Evolutionary conservation across 2,888 invertebrate species (phyloP), one percentile per base, ranked within the genome.

Genomic region (Hemithea aestivaria): DNA sequence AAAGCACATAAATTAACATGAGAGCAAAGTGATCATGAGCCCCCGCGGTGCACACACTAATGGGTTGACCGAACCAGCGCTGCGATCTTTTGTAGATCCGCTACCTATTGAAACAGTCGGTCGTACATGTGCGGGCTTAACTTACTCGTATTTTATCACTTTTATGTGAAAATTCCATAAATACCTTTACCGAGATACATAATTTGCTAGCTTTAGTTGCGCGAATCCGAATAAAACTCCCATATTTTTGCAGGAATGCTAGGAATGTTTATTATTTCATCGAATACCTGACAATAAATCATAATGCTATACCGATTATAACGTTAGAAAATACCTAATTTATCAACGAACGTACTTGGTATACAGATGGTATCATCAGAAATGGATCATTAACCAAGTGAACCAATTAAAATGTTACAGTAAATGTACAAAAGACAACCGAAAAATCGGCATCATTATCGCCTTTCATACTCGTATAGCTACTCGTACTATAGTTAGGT

Each of bases 1-100:
- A 85, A 84, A 84, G 76, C 71, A 85, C 85, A 85, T 85, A 87
- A 87, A 87, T 87, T 85, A 85, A 79, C 78, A 74, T 74, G 71
- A 76, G 83, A 77, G 83, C 80, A 74, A 76, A 81, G 83, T 84
- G 84, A 87, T 87, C 83, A 82, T 77, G 82, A 81, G 70, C 76
- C 66, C 82, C 85, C 74, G 85, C 62, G 48, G 85, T 48, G 77
- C 54, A 48, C 61, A 46, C 58, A 60, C 75, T 85, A 87, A 87
- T 87, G 87, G 85, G 87, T 85, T 87, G 82, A 73, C 73, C 71
- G 66, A 51, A 49, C 65, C 54, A 59, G 52, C 62, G 48, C 42
- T 39, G 28, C 44, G 40, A 16, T 33, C 45, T 36, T 50, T 58
- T 61, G 52, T 54, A 16, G 35, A 20, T 9, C 33, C 23, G 38